Percentiles rank a stretch among this genome's conserved stretches.
Conservation (phyloP, 2,113 vertebrate species). For the Prunella fulvescens region DNA sequence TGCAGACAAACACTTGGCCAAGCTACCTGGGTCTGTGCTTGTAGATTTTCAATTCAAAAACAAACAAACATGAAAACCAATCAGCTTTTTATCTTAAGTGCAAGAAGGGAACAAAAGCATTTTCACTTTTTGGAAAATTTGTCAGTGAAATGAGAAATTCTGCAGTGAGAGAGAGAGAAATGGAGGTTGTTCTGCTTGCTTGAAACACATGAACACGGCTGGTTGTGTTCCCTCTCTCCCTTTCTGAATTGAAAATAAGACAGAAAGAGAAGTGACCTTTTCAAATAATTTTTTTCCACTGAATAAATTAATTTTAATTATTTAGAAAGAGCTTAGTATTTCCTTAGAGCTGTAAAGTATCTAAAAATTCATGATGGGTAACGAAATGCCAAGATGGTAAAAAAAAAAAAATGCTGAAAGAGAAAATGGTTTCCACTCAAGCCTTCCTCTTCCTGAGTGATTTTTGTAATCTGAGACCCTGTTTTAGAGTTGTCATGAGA, state of each 20-base stretch:
- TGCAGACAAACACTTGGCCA: background rate
- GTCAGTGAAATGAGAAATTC: background rate
- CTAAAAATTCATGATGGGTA: background rate
- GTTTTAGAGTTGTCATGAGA: slow-evolving; percentile 33
- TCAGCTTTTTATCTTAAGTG: background rate
- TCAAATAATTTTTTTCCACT: background rate
- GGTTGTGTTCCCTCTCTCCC: background rate
- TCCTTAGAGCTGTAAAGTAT: background rate
- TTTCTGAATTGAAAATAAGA: background rate
- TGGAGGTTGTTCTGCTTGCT: background rate
- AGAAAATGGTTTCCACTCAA: slow-evolving; percentile 48
- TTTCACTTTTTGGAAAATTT: background rate
- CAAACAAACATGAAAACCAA: background rate
- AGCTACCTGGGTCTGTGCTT: background rate
- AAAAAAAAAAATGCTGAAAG: background rate
- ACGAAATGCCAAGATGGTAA: background rate
- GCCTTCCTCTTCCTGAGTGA: background rate
- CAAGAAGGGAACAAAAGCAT: background rate
- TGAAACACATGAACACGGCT: background rate
- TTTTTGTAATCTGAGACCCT: slow-evolving; percentile 43
- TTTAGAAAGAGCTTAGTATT: background rate
- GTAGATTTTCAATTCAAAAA: background rate
- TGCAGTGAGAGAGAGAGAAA: background rate
- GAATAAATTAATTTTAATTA: background rate
- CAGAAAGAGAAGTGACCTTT: background rate